These are phyloP conservation scores for Phainopepla nitens DNA, from an alignment of 2,113 vertebrate species.

Conservation along the genomic window DNA sequence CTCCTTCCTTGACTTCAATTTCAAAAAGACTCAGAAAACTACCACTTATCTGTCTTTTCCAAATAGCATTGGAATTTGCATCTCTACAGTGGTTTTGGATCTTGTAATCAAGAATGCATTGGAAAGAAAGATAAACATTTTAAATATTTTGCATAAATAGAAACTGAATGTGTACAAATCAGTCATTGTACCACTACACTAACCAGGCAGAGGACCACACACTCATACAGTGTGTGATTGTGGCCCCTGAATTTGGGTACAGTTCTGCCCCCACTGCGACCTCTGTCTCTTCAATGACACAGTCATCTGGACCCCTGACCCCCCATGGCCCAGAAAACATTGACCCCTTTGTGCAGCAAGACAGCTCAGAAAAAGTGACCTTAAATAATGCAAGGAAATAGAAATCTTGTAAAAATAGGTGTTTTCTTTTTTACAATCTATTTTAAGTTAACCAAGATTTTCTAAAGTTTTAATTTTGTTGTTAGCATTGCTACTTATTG, in stretches of 20 bases:
- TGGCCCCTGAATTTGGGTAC: accelerated
- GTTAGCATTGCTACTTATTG: background rate
- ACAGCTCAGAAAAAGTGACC: background rate
- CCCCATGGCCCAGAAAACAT: accelerated
- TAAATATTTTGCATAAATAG: background rate
- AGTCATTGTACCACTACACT: background rate
- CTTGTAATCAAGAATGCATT: background rate
- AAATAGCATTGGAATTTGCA: background rate
- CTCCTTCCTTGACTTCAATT: background rate
- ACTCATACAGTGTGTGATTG: background rate
- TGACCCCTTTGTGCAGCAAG: background rate
- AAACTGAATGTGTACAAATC: background rate
- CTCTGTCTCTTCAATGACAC: background rate
- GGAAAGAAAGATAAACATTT: background rate
- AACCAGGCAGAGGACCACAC: background rate
- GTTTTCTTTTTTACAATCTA: background rate
- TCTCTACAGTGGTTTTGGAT: background rate
- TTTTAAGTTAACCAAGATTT: background rate
- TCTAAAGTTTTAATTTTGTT: background rate
- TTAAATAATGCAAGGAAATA: background rate
- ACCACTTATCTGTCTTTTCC: background rate
- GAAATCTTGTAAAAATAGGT: background rate
- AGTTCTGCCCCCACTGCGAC: background rate
- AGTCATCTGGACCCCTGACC: background rate
- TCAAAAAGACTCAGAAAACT: background rate